Evolutionary conservation across 2,113 vertebrate genomes (phyloP).

Genomic region (Passer domesticus): DNA sequence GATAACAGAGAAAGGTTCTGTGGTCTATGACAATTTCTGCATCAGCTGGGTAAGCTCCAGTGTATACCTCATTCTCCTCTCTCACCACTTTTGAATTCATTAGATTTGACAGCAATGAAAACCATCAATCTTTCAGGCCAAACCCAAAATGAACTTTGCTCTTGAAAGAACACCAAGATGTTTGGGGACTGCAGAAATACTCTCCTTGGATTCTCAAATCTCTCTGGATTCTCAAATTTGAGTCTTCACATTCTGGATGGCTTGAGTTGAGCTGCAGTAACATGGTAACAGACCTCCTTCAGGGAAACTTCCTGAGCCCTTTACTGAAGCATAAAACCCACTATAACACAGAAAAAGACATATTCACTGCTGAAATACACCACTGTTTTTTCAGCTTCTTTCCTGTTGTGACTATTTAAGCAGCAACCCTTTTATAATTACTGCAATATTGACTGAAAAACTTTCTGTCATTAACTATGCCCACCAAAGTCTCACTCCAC

Average conservation of each 20-base stretch:
- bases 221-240: background rate
- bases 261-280: background rate
- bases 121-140: background rate
- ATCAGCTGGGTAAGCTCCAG: background rate
- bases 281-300: background rate
- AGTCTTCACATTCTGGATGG: background rate
- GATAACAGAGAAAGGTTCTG: background rate
- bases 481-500: background rate
- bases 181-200: background rate
- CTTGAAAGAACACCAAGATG: background rate
- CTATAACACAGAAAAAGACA: background rate
- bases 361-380: background rate
- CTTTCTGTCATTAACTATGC: background rate
- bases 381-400: background rate
- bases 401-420: background rate
- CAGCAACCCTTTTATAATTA: background rate
- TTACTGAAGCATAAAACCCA: background rate
- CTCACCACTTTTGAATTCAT: background rate
- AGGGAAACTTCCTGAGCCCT: background rate
- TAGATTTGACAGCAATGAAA: background rate
- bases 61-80: background rate
- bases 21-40: background rate
- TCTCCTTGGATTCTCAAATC: background rate
- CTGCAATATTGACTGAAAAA: background rate
- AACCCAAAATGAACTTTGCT: background rate